phyloP scores from a whole-genome alignment of 2,113 vertebrate genomes.

The Hymenochirus boettgeri region DNA sequence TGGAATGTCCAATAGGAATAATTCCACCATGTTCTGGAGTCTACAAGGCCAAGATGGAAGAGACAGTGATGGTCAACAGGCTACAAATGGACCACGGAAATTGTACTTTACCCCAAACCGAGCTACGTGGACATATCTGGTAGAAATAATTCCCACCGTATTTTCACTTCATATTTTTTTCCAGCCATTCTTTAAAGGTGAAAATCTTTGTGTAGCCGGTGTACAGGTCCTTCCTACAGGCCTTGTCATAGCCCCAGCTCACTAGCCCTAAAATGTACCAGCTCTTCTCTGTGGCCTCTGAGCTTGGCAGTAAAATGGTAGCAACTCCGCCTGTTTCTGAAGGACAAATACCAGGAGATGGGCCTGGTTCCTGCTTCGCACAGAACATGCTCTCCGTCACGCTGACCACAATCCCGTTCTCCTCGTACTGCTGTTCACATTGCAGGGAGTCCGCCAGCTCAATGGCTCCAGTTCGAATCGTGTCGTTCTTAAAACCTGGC shows the following conservation, averaged over 20 bases:
- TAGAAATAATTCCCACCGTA: too few species aligned
- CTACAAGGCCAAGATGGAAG: too few species aligned
- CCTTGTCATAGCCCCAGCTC: slow-evolving; percentile 90
- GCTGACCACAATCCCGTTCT: slow-evolving; percentile 78
- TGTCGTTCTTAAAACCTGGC: slow-evolving; percentile 65
- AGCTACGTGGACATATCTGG: too few species aligned
- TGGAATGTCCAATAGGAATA: too few species aligned
- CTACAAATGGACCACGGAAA: too few species aligned
- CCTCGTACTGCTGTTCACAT: slow-evolving; percentile 91
- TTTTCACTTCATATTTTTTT: slow-evolving; percentile 89
- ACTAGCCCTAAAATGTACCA: slow-evolving; percentile 92
- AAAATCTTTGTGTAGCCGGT: slow-evolving; percentile 84
- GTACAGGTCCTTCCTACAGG: slow-evolving; percentile 80
- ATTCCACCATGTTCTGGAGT: too few species aligned
- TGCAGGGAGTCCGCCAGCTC: slow-evolving; percentile 77
- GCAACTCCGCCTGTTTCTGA: slow-evolving; percentile 93
- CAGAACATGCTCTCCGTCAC: slow-evolving; percentile 96
- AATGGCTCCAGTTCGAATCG: slow-evolving; percentile 72
- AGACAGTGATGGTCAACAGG: too few species aligned
- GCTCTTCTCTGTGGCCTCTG: slow-evolving; percentile 56
- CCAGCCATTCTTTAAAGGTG: slow-evolving; percentile 92
- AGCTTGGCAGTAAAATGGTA: slow-evolving; percentile 64
- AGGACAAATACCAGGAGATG: slow-evolving; percentile 83
- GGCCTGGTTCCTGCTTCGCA: slow-evolving; percentile 65
- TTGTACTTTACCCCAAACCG: too few species aligned